Base-by-base conservation (phyloP, 2,113 vertebrate genomes). In the Apistogramma diplotaenia region DNA sequence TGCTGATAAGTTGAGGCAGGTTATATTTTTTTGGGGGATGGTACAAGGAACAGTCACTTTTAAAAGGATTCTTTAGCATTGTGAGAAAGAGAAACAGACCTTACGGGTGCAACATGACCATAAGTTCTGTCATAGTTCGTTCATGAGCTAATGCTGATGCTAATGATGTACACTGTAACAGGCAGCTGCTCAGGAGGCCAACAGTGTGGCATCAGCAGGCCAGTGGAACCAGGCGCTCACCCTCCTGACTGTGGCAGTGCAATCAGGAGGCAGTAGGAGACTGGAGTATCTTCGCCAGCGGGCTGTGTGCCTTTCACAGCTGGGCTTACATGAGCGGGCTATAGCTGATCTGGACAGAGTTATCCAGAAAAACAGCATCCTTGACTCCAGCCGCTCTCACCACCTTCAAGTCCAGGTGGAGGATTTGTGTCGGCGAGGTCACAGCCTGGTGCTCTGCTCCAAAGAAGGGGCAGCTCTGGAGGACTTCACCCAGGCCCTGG, bases 151-250 rank as follows among this genome's bases (percentile, higher is more conserved):
- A 35, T 35, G 8, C 8, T 35, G 33, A 33, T 33, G 7, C n/a
- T n/a, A n/a, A n/a, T 33, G 33, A 16, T 78, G 11, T 56, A 2
- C 62, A 9, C 57, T 74, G 33, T 60, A 16, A 12, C 74, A 96
- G 98, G 95, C 94, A 0, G 96, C 97, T 23, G 96, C 95, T 23
- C 95, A 92, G 87, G 95, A 97, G 84, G 98, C 97, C 23, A 84
- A 90, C 15, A 55, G 15, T 3, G 89, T 96, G 78, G 87, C 95
- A 3, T 90, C 91, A 12, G 58, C 60, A 0, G 88, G 93, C 0
- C 90, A 61, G 12, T 95, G 95, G 3, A 71, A 93, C 53, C 92
- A 81, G 75, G 97, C 97, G 0, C 90, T 99, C 21, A 75, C 91
- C 5, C 96, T 97, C 5, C 94, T 96, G 43, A 96, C 95, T 0